Evolutionary conservation across 2,888 invertebrate genomes (phyloP).

Genomic region (Syrista parreyssii): DNA sequence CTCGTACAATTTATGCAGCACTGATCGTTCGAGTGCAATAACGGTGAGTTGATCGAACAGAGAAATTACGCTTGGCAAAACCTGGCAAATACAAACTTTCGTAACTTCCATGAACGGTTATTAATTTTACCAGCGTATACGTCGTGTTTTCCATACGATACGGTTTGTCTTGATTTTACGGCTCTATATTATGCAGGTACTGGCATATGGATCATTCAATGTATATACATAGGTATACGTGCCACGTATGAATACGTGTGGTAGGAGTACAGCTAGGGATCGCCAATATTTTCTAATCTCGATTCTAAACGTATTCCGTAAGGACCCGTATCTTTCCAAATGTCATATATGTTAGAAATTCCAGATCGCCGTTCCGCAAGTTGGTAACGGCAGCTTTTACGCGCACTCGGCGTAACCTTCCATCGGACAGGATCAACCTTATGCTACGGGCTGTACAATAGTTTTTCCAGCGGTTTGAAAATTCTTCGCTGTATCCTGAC

Average conservation of each 20-base stretch:
- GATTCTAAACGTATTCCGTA: background rate
- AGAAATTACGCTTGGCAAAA: background rate
- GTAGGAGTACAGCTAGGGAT: background rate
- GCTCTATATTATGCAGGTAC: background rate
- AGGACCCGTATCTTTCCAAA: constrained; percentile 9
- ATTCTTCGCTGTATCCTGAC: background rate
- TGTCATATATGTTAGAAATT: constrained; percentile 25
- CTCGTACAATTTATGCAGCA: background rate
- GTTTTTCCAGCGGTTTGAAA: background rate
- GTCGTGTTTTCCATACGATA: background rate
- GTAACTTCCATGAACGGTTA: background rate
- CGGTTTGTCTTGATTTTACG: background rate
- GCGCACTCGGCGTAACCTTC: background rate
- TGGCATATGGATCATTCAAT: background rate
- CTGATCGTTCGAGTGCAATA: background rate
- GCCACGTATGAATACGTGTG: background rate
- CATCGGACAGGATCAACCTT: background rate
- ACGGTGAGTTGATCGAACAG: background rate
- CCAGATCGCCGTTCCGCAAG: constrained; percentile 17
- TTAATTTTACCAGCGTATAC: background rate
- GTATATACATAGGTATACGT: background rate
- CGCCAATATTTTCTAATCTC: background rate
- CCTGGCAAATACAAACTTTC: background rate
- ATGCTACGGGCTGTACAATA: background rate
- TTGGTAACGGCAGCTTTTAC: background rate